These are phyloP conservation scores for Strigamia maritima DNA, from an alignment of 2,888 invertebrate species.

Conservation along the genomic window DNA sequence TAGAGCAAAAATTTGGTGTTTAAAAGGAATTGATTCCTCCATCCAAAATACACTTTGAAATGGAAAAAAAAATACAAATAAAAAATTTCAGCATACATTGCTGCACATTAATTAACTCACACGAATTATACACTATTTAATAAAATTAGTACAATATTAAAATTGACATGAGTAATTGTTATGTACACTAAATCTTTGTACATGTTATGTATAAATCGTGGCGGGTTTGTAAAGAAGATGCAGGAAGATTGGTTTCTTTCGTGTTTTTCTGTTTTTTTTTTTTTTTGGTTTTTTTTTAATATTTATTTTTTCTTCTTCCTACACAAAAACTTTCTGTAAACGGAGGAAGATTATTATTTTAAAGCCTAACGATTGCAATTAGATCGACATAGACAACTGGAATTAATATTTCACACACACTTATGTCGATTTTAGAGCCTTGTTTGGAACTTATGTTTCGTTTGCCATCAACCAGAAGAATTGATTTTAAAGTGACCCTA, in stretches of 20 bases:
- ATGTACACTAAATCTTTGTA: constrained; percentile 43
- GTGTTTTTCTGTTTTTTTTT: neutral
- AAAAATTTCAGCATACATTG: constrained; percentile 43
- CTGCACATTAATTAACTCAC: constrained; percentile 44
- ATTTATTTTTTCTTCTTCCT: neutral
- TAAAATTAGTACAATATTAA: constrained; percentile 39
- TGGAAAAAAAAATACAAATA: constrained; percentile 20
- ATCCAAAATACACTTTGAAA: constrained; percentile 9
- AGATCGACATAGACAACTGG: constrained; percentile 27
- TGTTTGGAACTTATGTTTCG: constrained; percentile 1
- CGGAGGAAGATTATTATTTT: constrained; percentile 6
- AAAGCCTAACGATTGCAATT: constrained; percentile 17
- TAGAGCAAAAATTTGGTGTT: constrained; percentile 22
- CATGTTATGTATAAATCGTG: constrained; percentile 41
- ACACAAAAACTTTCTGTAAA: constrained; percentile 14
- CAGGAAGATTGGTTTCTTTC: constrained; percentile 26
- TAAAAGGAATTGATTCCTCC: constrained; percentile 16
- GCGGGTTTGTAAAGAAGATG: constrained; percentile 26
- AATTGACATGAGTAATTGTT: constrained; percentile 37
- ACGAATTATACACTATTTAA: constrained; percentile 43
- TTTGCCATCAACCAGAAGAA: constrained; percentile 20
- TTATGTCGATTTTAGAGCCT: constrained; percentile 20
- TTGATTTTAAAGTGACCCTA: constrained; percentile 12
- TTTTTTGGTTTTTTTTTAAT: neutral
- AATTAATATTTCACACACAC: constrained; percentile 28